phyloP scores from a whole-genome alignment of 2,113 vertebrate genomes.

The Megaleporinus macrocephalus region DNA sequence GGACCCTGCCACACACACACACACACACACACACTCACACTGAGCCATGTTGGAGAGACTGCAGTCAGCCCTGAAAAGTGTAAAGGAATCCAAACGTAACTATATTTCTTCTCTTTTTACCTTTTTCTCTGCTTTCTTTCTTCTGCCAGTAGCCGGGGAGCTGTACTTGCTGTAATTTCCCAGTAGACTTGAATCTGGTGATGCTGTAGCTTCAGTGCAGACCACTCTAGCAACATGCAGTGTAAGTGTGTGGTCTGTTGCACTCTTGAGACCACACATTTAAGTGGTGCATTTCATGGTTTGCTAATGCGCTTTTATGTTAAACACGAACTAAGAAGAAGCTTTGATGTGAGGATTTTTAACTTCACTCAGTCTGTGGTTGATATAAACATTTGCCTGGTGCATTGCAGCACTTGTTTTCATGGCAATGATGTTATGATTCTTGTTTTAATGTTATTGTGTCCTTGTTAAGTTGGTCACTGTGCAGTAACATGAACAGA shows the following conservation, averaged over 20 bases:
- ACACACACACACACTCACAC: too few relatives aligned
- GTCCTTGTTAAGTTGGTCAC: background rate
- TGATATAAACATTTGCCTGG: background rate
- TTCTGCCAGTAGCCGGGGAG: background rate
- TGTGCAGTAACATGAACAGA: background rate
- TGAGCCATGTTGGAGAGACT: constrained; percentile 62
- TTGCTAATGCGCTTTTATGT: background rate
- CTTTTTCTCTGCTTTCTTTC: background rate
- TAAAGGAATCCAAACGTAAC: constrained; percentile 65
- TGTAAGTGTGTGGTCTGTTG: background rate
- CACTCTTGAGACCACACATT: background rate
- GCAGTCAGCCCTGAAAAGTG: constrained; percentile 63
- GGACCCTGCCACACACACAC: constrained; percentile 44
- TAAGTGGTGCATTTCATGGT: background rate
- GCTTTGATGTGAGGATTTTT: background rate
- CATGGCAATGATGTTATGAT: background rate
- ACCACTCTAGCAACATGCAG: constrained; percentile 21
- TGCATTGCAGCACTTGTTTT: constrained; percentile 28
- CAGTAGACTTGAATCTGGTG: background rate
- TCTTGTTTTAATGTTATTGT: constrained; percentile 6
- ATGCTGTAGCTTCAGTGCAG: background rate
- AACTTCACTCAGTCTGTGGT: background rate
- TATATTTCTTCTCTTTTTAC: constrained; percentile 20
- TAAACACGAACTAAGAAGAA: background rate
- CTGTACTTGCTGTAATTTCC: constrained; percentile 19